Conservation (phyloP, 2,888 invertebrate genomes). For the Minunthozetes semirufus region DNA sequence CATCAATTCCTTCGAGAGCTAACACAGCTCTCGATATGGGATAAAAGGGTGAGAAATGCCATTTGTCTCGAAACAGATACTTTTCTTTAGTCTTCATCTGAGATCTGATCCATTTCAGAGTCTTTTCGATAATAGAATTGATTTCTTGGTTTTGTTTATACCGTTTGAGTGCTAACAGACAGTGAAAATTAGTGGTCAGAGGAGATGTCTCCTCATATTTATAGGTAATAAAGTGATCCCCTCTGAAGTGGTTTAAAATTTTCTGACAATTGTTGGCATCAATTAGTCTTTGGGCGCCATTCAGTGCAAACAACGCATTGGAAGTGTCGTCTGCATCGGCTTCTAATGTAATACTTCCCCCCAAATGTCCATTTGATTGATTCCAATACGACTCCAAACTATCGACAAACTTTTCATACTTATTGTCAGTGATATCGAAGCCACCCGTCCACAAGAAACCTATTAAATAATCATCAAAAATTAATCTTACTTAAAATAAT, state of each 20-base stretch:
- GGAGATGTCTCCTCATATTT: not conserved
- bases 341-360: not conserved
- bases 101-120: not conserved
- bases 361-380: not conserved
- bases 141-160: not conserved
- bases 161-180: not conserved
- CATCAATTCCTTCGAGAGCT: not conserved
- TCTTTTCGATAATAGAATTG: not conserved
- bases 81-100: not conserved
- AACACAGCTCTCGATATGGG: not conserved
- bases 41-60: not conserved
- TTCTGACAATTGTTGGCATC: not conserved
- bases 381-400: not conserved
- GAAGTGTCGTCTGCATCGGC: not conserved
- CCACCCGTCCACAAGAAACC: not conserved
- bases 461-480: not conserved
- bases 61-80: not conserved
- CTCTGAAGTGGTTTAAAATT: not conserved
- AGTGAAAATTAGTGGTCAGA: not conserved
- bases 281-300: not conserved
- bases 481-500: not conserved
- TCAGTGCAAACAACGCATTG: not conserved
- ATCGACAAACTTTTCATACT: not conserved
- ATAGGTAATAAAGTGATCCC: not conserved
- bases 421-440: not conserved